Evolutionary conservation across 2,888 invertebrate species (phyloP).

Genomic region (Dynastes grantii): DNA sequence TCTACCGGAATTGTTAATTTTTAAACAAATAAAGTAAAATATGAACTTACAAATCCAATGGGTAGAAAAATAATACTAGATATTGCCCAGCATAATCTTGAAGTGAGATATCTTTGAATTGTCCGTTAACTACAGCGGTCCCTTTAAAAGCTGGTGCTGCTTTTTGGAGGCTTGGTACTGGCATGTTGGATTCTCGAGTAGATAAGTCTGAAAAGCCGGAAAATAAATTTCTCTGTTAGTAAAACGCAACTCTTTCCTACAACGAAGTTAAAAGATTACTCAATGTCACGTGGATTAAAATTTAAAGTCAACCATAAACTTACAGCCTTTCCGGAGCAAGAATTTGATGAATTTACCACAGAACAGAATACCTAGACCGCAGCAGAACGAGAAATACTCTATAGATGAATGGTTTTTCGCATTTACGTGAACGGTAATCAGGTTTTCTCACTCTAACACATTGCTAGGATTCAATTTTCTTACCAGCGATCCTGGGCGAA

Average conservation of each 20-base stretch:
- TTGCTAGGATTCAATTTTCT: constrained; percentile 7
- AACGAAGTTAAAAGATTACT: neutral
- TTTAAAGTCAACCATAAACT: too few relatives aligned
- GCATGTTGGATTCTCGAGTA: constrained; percentile 58
- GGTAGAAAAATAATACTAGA: constrained; percentile 93
- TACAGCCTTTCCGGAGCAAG: too few relatives aligned
- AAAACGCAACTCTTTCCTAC: neutral
- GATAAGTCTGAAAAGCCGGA: constrained; percentile 23
- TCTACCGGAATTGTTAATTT: too few relatives aligned
- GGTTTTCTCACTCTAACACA: constrained; percentile 28
- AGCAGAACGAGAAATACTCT: too few relatives aligned
- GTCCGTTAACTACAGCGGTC: constrained; percentile 86
- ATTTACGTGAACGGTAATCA: constrained; percentile 14
- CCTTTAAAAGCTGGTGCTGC: constrained; percentile 87
- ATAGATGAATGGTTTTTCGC: neutral
- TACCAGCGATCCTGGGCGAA: neutral
- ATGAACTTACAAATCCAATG: constrained; percentile 79
- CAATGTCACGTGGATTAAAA: too few relatives aligned
- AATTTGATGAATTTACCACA: too few relatives aligned
- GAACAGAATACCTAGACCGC: too few relatives aligned
- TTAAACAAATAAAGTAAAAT: too few relatives aligned
- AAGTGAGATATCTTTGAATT: constrained; percentile 86
- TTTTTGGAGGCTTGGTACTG: constrained; percentile 77
- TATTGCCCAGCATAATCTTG: constrained; percentile 90
- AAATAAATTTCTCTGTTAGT: constrained; percentile 16